Base-by-base conservation (phyloP, 2,797 vertebrate species). In the Acropternis orthonyx region DNA sequence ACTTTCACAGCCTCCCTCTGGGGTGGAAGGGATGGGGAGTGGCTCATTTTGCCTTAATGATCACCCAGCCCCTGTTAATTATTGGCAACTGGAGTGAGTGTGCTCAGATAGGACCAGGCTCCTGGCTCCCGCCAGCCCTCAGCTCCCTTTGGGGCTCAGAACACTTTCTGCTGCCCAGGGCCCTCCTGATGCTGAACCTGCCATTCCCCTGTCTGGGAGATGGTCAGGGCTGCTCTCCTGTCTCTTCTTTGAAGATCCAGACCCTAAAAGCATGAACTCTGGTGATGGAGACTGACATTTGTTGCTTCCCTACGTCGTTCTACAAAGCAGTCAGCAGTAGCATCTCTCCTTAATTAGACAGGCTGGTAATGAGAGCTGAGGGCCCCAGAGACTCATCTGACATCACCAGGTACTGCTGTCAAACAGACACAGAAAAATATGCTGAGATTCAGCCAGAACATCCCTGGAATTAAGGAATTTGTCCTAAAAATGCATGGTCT, bases 361-460 rank as follows among this genome's bases (percentile, higher is more conserved):
- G 82, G 69, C 73, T 91, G 69, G 95, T 93, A 96, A 97, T 94
- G 92, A 93, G 95, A 89, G 66, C 79, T 1, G 43, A 94, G 89
- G 79, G 84, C 95, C 94, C 93, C 74, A 91, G 93, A 91, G 95
- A 91, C 79, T 95, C 4, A 5, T 78, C 95, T 97, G 93, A 96
- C 93, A 91, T 95, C 95, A 95, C 73, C 94, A 93, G 95, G 89
- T 93, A 94, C 71, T 93, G 83, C 88, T 96, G 95, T 95, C 95
- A 93, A 92, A 65, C 88, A 93, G 94, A 78, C 73, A 39, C 56
- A 93, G 83, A 95, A 92, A 93, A 95, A 88, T 17, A 30, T 11
- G 1, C 67, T 36, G 69, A 73, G 59, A 86, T 63, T 88, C 88
- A 88, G 55, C 18, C 36, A 69, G 79, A 92, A 66, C 69, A 58